These are phyloP conservation scores for Dasypus novemcinctus DNA, from an alignment of 2,113 vertebrate genomes.

Conservation along the genomic window DNA sequence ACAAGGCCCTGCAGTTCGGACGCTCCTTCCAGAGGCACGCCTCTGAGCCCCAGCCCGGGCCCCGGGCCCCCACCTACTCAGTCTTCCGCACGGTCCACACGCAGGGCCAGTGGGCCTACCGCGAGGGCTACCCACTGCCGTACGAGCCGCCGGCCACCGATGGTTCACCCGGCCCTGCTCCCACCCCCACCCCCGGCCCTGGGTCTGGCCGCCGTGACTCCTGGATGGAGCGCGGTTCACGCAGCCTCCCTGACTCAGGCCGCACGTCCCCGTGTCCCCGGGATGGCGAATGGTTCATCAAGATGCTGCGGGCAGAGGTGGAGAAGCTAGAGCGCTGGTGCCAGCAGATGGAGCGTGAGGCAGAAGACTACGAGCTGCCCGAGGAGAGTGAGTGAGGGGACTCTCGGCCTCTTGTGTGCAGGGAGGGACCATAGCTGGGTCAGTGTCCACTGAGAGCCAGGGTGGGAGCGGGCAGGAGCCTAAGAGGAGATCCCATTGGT, in stretches of 20 bases:
- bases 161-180: constrained; percentile 80
- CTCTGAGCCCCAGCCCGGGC: constrained; percentile 90
- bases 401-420: background rate
- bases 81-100: constrained; percentile 98
- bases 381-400: constrained; percentile 91
- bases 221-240: constrained; percentile 92
- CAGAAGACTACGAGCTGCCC: constrained; percentile 94
- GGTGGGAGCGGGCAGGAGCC: rapidly evolving
- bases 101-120: constrained; percentile 97
- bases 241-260: constrained; percentile 95
- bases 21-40: constrained; percentile 97
- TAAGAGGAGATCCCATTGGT: background rate
- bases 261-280: constrained; percentile 94
- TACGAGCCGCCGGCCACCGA: constrained; percentile 87
- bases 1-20: constrained; percentile 97
- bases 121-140: constrained; percentile 94
- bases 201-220: constrained; percentile 84
- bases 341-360: constrained; percentile 97
- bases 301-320: constrained; percentile 95
- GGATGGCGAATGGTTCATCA: constrained; percentile 97
- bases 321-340: constrained; percentile 99
- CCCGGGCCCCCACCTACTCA: constrained; percentile 89
- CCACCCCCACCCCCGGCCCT: constrained; percentile 76
- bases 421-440: background rate
- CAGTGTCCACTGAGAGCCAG: background rate